A percentile compares a stretch with the other conserved stretches of the same genome.
These are phyloP conservation scores for Labrus mixtus DNA, from an alignment of 2,113 vertebrate species.

Conservation along the genomic window DNA sequence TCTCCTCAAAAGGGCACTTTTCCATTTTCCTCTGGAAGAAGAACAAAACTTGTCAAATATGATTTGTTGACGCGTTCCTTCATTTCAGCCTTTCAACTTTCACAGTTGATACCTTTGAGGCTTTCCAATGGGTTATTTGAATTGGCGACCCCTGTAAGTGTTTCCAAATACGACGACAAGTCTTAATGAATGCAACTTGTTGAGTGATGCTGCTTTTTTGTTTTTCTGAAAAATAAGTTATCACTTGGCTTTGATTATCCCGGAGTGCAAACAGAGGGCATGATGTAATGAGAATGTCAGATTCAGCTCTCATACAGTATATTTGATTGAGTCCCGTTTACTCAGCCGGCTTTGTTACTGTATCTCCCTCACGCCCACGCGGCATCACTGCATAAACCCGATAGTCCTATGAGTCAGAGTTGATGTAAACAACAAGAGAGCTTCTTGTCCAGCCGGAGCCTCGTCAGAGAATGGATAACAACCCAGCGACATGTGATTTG, in stretches of 20 bases:
- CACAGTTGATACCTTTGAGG: conserved; percentile 12
- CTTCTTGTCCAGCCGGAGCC: conserved; percentile 72
- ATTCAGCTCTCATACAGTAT: conserved; percentile 29
- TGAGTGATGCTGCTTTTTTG: not conserved
- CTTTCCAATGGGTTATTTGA: conserved; percentile 40
- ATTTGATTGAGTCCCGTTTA: conserved; percentile 54
- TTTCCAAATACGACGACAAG: conserved; percentile 38
- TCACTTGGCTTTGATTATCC: conserved; percentile 36
- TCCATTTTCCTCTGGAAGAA: conserved; percentile 41
- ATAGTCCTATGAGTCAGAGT: conserved; percentile 74
- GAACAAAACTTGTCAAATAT: conserved; percentile 66
- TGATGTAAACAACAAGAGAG: conserved; percentile 68
- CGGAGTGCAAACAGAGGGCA: not conserved
- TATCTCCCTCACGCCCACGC: conserved; percentile 72
- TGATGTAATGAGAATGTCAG: conserved; percentile 24
- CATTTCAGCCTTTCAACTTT: conserved; percentile 47
- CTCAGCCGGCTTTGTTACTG: conserved; percentile 63
- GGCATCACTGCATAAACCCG: conserved; percentile 60
- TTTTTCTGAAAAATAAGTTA: not conserved
- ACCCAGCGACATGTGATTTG: conserved; percentile 72
- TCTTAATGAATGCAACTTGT: conserved; percentile 22
- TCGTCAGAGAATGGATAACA: conserved; percentile 70
- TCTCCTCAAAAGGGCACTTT: conserved; percentile 37
- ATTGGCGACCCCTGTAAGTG: conserved; percentile 24
- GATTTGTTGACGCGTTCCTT: conserved; percentile 63